Percentiles rank a stretch among this genome's conserved stretches.
Evolutionary conservation across 2,888 invertebrate species (phyloP).

Genomic region (Odontothrips loti): DNA sequence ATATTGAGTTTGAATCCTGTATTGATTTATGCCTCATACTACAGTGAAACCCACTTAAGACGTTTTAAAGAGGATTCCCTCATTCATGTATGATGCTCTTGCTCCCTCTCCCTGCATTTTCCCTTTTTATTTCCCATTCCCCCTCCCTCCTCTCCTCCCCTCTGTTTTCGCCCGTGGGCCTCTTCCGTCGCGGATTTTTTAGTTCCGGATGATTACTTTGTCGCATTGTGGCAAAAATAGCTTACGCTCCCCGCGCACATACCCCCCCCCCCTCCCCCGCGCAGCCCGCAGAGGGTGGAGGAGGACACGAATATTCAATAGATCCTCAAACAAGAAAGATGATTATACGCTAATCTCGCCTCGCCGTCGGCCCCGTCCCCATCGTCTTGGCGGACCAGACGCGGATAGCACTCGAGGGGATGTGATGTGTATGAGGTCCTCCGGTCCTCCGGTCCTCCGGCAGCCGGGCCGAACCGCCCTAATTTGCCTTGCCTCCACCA

Average conservation of each 20-base stretch:
- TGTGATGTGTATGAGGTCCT: too few species aligned
- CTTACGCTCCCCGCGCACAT: background rate
- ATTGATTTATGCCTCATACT: constrained; percentile 3
- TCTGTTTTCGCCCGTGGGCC: background rate
- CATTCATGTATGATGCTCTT: background rate
- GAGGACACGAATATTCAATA: background rate
- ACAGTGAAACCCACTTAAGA: constrained; percentile 21
- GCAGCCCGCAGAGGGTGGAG: too few species aligned
- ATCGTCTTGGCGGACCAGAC: too few species aligned
- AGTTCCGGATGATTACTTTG: background rate
- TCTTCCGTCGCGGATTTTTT: background rate
- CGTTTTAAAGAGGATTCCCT: constrained; percentile 8
- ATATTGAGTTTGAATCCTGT: constrained; percentile 22
- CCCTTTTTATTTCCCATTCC: background rate
- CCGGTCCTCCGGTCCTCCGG: too few species aligned
- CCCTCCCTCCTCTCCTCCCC: background rate
- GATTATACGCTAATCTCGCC: constrained; percentile 7
- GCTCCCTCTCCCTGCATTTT: background rate
- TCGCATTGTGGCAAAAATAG: constrained; percentile 17
- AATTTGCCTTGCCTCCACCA: too few species aligned
- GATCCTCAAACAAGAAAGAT: constrained; percentile 14
- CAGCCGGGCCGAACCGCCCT: too few species aligned
- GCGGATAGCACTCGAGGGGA: too few species aligned
- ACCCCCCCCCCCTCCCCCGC: too few species aligned
- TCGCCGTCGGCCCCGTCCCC: background rate